Conservation (phyloP, 2,888 invertebrate species). For the Drosophila lutescens region DNA sequence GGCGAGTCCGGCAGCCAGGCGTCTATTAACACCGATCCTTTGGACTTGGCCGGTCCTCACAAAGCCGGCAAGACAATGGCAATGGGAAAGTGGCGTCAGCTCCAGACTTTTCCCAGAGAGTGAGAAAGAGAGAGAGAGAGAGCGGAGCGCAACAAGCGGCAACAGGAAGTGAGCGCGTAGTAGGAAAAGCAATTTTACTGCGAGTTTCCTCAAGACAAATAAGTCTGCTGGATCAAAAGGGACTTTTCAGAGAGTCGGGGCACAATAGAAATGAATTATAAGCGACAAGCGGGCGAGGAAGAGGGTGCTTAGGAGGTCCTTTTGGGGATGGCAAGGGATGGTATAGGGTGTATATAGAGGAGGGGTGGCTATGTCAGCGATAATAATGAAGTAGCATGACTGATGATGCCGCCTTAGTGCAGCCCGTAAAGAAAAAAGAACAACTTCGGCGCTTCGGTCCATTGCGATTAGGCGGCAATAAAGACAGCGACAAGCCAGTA, state of each 20-base stretch:
- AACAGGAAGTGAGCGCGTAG: conserved; percentile 75
- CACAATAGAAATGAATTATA: conserved; percentile 76
- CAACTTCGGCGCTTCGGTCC: conserved; percentile 39
- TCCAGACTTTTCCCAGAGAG: conserved; percentile 6
- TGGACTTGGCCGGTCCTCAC: conserved; percentile 50
- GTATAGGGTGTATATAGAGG: background rate
- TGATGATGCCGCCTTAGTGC: conserved; percentile 68
- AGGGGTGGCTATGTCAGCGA: conserved; percentile 67
- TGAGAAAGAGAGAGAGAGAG: background rate
- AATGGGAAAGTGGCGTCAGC: conserved; percentile 67
- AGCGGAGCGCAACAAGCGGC: conserved; percentile 54
- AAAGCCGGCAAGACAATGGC: conserved; percentile 61
- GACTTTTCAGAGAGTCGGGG: conserved; percentile 70
- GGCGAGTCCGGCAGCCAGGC: conserved; percentile 47
- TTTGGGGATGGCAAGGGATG: background rate
- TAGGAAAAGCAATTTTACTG: conserved; percentile 82
- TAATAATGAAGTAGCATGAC: conserved; percentile 79
- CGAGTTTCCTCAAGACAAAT: conserved; percentile 82
- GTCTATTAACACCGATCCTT: conserved; percentile 78
- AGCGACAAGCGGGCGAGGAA: conserved; percentile 38
- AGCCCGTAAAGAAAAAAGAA: conserved; percentile 38
- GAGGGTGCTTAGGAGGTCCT: conserved; percentile 1
- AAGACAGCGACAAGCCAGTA: conserved; percentile 46
- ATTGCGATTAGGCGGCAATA: conserved; percentile 56
- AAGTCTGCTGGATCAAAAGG: conserved; percentile 82